These are phyloP conservation scores for Acanthurus leucopareius DNA, from an alignment of 2,797 vertebrate genomes.

Conservation along the genomic window DNA sequence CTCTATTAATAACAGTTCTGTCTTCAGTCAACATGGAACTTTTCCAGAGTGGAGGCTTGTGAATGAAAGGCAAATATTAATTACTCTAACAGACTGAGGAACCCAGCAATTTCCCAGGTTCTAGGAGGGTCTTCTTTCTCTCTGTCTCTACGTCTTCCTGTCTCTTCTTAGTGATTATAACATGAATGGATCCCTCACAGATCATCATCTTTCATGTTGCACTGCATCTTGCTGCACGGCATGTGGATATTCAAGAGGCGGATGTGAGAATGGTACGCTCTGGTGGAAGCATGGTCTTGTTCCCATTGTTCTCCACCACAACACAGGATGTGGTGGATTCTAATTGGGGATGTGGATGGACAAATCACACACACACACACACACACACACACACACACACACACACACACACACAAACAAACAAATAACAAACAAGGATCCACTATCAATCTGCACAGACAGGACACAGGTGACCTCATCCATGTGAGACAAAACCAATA, in stretches of 20 bases:
- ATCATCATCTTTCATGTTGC: slow-evolving; percentile 20
- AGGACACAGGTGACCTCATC: slow-evolving; percentile 70
- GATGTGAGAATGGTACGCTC: slow-evolving; percentile 68
- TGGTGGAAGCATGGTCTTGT: slow-evolving; percentile 62
- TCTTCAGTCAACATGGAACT: slow-evolving; percentile 21
- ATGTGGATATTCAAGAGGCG: slow-evolving; percentile 64
- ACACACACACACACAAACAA: slow-evolving; percentile 30
- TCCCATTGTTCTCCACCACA: slow-evolving; percentile 74
- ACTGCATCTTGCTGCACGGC: slow-evolving; percentile 31
- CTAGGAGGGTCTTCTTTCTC: slow-evolving; percentile 1
- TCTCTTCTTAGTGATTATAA: slow-evolving; percentile 35
- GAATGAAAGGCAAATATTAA: slow-evolving; percentile 25
- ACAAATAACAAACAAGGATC: slow-evolving; percentile 59
- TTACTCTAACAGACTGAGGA: slow-evolving; percentile 37
- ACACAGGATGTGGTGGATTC: slow-evolving; percentile 82
- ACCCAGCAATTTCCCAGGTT: slow-evolving; percentile 21
- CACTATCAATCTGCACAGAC: slow-evolving; percentile 32
- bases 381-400: too few species aligned
- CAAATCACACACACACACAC: not conserved
- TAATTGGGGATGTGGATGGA: slow-evolving; percentile 65
- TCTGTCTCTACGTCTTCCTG: slow-evolving; percentile 21
- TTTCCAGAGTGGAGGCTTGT: slow-evolving; percentile 17
- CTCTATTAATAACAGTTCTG: slow-evolving; percentile 20
- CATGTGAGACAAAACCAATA: slow-evolving; percentile 74
- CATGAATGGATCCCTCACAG: slow-evolving; percentile 42